A percentile compares a stretch with the other conserved stretches of the same genome.
Evolutionary conservation across 2,113 vertebrate genomes (phyloP).

Genomic region (Galeopterus variegatus): DNA sequence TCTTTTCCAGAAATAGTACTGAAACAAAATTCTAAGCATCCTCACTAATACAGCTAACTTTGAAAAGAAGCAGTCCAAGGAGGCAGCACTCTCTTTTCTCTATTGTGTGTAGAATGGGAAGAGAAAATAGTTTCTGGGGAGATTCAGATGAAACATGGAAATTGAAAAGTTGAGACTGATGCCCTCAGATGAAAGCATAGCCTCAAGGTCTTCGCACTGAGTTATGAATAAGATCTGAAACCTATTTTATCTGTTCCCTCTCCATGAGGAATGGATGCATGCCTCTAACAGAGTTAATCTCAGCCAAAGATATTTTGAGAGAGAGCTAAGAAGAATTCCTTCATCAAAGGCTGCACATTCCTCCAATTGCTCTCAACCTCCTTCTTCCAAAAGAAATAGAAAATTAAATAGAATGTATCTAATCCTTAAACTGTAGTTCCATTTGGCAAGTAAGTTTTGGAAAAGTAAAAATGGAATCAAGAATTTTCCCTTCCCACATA

Average conservation of each 20-base stretch:
- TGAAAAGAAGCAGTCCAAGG: neutral
- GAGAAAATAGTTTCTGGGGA: neutral
- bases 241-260: neutral
- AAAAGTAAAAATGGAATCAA: conserved; percentile 20
- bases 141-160: neutral
- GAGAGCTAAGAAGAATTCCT: conserved; percentile 11
- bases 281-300: neutral
- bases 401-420: neutral
- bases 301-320: neutral
- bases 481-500: neutral
- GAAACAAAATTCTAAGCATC: neutral
- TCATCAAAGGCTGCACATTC: conserved; percentile 1
- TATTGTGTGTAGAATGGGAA: neutral
- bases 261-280: neutral
- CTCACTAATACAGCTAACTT: neutral
- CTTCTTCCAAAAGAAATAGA: conserved; percentile 9
- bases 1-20: neutral
- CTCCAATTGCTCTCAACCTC: neutral
- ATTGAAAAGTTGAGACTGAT: neutral
- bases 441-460: neutral
- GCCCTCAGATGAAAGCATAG: neutral
- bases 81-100: neutral
- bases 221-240: neutral
- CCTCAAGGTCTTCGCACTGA: neutral
- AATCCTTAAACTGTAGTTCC: neutral